Conservation (phyloP, 2,888 invertebrate species). For the Callinectes sapidus region DNA sequence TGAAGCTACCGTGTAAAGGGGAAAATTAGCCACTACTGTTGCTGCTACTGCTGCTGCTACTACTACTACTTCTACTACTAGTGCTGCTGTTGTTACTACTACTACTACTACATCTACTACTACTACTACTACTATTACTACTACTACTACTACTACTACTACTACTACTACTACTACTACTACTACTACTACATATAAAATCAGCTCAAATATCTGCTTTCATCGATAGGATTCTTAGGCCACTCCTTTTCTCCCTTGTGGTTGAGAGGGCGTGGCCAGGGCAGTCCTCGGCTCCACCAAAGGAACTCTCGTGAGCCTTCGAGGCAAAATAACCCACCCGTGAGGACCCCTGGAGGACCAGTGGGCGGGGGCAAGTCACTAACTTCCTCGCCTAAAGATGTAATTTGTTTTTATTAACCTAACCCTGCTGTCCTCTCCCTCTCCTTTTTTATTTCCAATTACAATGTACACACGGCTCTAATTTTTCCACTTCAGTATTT, state of each 20-base stretch:
- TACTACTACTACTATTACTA: conserved; percentile 25
- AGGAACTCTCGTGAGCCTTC: conserved; percentile 3
- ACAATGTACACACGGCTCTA: not conserved
- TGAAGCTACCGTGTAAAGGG: not conserved
- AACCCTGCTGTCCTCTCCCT: not conserved
- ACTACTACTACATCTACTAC: conserved; percentile 27
- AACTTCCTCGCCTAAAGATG: not conserved
- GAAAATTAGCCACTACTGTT: not conserved
- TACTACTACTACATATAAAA: not conserved
- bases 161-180: conserved; percentile 24
- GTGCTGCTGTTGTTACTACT: not conserved
- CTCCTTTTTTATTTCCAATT: not conserved
- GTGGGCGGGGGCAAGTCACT: not conserved
- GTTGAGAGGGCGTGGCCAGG: not conserved
- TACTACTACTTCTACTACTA: not conserved
- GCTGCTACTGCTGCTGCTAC: not conserved
- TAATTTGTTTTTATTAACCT: not conserved
- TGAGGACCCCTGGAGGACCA: not conserved
- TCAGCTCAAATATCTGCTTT: not conserved
- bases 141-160: conserved; percentile 37
- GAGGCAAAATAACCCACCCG: not conserved
- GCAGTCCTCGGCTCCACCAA: not conserved
- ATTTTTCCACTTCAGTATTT: not conserved
- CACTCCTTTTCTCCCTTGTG: not conserved
- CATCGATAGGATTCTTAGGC: no score